phyloP scores from a whole-genome alignment of 2,113 vertebrate species.

The Cercocebus atys region DNA sequence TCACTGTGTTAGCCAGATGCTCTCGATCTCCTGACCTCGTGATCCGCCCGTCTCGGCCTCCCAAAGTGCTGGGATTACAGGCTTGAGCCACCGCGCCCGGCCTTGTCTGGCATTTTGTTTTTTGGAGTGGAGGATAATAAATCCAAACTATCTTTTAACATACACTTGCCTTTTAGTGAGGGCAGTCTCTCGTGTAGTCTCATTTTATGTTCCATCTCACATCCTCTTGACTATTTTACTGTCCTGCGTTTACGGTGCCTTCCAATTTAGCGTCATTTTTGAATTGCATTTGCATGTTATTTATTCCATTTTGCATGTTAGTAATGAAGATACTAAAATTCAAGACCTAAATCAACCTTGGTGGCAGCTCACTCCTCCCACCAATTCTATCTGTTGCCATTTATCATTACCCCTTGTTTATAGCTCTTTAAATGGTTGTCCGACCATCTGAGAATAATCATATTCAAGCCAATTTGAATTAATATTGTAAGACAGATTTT shows the following conservation, averaged over 20 bases:
- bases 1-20: no score
- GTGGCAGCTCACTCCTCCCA: conserved; percentile 38
- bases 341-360: conserved; percentile 37
- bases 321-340: conserved; percentile 76
- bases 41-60: no score
- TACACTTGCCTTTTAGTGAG: not conserved
- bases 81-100: no score
- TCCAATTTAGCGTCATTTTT: conserved; percentile 47
- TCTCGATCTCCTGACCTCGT: no score
- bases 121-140: not conserved
- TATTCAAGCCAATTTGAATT: conserved; percentile 78
- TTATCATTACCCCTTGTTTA: conserved; percentile 72
- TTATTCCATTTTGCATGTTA: conserved; percentile 61
- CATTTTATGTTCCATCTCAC: not conserved
- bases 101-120: not conserved
- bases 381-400: conserved; percentile 58
- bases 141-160: not conserved
- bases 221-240: not conserved
- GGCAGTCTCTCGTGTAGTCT: not conserved
- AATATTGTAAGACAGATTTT: conserved; percentile 78
- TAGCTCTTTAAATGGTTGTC: conserved; percentile 75
- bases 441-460: conserved; percentile 70
- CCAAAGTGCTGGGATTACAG: no score
- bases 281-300: conserved; percentile 60
- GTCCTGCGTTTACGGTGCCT: conserved; percentile 20